These are phyloP conservation scores for Turritopsis dohrnii DNA, from an alignment of 30 jellyfish, hydroid and myxozoan genomes.

Conservation along the genomic window DNA sequence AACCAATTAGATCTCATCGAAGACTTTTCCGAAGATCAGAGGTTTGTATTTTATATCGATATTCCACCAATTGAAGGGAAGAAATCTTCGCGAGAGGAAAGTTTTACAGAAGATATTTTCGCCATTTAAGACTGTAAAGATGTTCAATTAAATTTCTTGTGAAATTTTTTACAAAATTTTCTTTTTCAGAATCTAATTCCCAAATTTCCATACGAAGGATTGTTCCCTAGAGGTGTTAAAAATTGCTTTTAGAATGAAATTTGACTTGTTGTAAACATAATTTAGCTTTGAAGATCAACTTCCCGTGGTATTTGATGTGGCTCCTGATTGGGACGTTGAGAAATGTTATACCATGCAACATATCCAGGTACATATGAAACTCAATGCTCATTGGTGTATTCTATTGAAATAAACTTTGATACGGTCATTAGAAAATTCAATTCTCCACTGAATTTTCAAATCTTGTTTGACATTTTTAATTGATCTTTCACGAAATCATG, in stretches of 20 bases:
- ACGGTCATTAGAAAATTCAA: background rate
- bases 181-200: no score
- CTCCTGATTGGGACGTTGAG: constrained; percentile 72
- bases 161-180: no score
- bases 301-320: constrained; percentile 49
- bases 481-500: no score
- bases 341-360: constrained; percentile 25
- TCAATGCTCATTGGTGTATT: background rate
- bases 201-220: background rate
- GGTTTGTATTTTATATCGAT: constrained; percentile 44
- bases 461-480: no score
- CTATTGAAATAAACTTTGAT: background rate
- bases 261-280: no score
- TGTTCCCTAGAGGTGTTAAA: background rate
- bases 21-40: constrained; percentile 65
- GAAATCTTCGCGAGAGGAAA: no score
- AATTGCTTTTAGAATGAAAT: no score
- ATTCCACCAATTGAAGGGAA: no score
- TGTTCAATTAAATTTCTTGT: no score
- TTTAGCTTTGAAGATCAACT: constrained; percentile 65
- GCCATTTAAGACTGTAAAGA: no score
- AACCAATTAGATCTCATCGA: constrained; percentile 86
- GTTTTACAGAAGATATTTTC: no score
- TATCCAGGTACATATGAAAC: constrained; percentile 31
- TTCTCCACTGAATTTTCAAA: background rate